A percentile compares a stretch with the other conserved stretches of the same genome.
Evolutionary conservation across 2,888 invertebrate species (phyloP).

Genomic region (Phortica magna): DNA sequence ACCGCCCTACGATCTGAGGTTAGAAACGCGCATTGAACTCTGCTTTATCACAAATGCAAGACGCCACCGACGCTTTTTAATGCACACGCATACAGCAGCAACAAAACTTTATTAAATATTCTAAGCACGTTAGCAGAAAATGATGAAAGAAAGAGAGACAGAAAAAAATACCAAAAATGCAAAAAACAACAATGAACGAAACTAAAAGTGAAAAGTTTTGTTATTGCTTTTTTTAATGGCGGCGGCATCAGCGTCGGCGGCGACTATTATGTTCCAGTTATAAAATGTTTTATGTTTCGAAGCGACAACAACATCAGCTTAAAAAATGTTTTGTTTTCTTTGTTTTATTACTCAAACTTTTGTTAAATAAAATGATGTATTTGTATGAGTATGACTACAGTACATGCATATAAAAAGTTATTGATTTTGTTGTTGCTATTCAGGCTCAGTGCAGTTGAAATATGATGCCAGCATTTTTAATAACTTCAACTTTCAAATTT

Average conservation of each 20-base stretch:
- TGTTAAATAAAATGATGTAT: constrained; percentile 44
- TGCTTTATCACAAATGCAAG: neutral
- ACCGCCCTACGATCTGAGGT: neutral
- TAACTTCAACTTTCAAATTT: constrained; percentile 10
- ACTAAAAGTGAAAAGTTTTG: constrained; percentile 35
- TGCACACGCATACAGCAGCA: constrained; percentile 49
- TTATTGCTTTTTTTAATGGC: neutral
- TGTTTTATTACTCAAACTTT: constrained; percentile 30
- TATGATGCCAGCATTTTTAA: constrained; percentile 21
- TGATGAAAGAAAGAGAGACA: constrained; percentile 29
- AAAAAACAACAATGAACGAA: constrained; percentile 37
- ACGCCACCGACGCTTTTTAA: neutral
- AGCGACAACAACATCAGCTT: neutral
- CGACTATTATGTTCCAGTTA: constrained; percentile 64
- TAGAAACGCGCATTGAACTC: neutral
- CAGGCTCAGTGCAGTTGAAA: neutral
- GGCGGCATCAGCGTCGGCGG: neutral
- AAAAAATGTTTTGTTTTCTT: constrained; percentile 25
- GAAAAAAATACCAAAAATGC: constrained; percentile 60
- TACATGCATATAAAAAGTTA: constrained; percentile 3
- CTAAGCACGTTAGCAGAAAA: constrained; percentile 59
- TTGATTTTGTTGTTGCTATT: neutral
- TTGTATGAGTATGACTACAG: neutral
- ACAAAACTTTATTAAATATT: constrained; percentile 41
- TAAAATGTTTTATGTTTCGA: constrained; percentile 71